These are phyloP conservation scores for Periparus ater DNA, from an alignment of 2,797 vertebrate genomes.

Conservation along the genomic window DNA sequence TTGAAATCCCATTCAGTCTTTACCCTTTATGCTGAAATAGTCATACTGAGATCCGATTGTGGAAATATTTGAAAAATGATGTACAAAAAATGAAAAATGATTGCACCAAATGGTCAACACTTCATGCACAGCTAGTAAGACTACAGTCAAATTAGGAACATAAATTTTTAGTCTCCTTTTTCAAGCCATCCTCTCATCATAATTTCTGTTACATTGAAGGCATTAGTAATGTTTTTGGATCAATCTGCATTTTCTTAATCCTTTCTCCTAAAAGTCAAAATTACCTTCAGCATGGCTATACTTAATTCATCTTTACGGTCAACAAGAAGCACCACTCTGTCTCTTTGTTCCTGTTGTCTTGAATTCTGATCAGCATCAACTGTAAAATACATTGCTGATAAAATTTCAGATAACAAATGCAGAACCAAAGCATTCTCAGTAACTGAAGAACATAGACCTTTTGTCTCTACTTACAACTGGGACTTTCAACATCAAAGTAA, in stretches of 20 bases:
- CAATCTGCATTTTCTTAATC: not conserved
- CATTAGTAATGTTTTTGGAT: not conserved
- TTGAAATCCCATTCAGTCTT: not conserved
- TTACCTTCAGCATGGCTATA: constrained; percentile 72
- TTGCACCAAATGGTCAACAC: not conserved
- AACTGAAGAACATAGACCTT: not conserved
- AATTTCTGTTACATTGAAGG: not conserved
- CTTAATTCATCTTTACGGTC: constrained; percentile 49
- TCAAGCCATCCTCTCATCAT: not conserved
- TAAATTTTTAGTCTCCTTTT: not conserved
- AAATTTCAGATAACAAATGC: not conserved
- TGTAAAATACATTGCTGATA: constrained; percentile 21
- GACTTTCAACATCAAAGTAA: not conserved
- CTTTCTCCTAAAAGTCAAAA: not conserved
- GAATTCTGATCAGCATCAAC: not conserved
- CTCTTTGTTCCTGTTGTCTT: constrained; percentile 43
- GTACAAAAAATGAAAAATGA: not conserved
- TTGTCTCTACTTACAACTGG: not conserved
- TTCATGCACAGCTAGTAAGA: not conserved
- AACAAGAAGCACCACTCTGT: not conserved
- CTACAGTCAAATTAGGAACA: not conserved
- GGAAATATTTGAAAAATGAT: not conserved
- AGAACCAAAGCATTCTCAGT: not conserved
- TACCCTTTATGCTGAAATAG: not conserved
- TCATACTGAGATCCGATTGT: not conserved